Percentiles rank a stretch among this genome's conserved stretches.
Evolutionary conservation across 92 coral and sea anemone genomes (phyloP).

Genomic region (Epizoanthus stellaris): DNA sequence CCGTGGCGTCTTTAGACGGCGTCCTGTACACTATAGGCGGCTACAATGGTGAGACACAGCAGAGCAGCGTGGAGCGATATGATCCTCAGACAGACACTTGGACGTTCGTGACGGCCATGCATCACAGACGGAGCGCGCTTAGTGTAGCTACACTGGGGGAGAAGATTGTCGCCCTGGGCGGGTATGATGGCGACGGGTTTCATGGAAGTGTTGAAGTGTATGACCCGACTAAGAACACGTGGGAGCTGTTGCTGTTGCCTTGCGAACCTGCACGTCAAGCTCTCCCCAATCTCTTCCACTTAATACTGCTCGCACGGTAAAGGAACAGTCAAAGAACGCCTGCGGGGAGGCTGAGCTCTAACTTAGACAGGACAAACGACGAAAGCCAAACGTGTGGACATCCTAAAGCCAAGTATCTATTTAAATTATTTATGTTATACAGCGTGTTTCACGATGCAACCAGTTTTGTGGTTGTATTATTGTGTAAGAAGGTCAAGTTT

Average conservation of each 20-base stretch:
- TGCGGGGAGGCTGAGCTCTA: no score
- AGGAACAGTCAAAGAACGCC: no score
- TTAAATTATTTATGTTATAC: no score
- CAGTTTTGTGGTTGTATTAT: no score
- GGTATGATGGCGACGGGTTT: slow-evolving; percentile 86
- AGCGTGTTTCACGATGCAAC: no score
- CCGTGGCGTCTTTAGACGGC: slow-evolving; percentile 61
- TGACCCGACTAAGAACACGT: slow-evolving; percentile 62
- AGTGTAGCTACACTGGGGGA: slow-evolving; percentile 67
- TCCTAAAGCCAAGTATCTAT: no score
- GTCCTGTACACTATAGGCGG: slow-evolving; percentile 75
- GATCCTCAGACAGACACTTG: slow-evolving; percentile 69
- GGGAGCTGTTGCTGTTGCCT: slow-evolving; percentile 89
- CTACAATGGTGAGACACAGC: slow-evolving; percentile 74
- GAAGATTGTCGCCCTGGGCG: slow-evolving; percentile 79
- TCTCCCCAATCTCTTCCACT: no score
- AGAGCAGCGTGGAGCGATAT: slow-evolving; percentile 79
- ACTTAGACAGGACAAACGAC: no score
- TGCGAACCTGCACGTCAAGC: no score
- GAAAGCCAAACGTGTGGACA: no score
- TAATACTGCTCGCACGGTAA: no score
- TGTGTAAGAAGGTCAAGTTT: no score
- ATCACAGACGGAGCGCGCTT: slow-evolving; percentile 74
- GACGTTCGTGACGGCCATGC: slow-evolving; percentile 66
- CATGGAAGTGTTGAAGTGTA: slow-evolving; percentile 78